These are phyloP conservation scores for Cheirogaleus major DNA, from an alignment of 2,797 vertebrate genomes.

Conservation along the genomic window DNA sequence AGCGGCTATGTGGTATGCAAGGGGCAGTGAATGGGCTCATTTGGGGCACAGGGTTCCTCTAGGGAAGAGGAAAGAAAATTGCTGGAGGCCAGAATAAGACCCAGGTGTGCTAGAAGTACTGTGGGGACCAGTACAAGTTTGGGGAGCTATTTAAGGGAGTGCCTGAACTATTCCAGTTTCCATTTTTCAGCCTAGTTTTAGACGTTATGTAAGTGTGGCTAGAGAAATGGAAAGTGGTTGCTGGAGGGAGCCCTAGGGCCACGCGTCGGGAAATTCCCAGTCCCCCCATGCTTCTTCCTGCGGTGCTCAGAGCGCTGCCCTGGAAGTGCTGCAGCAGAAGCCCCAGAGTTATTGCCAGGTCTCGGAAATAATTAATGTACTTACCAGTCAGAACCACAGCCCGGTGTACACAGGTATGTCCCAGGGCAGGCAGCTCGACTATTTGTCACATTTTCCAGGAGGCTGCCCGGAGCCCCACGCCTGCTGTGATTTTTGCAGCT, in stretches of 20 bases:
- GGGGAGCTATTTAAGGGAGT: not conserved
- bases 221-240: not conserved
- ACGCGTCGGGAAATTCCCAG: not conserved
- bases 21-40: not conserved
- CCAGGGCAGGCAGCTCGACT: not conserved
- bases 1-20: not conserved
- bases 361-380: slow-evolving; percentile 9
- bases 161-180: not conserved
- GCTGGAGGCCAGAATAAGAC: fast-evolving
- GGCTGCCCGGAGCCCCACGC: not conserved
- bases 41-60: not conserved
- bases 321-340: not conserved
- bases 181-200: not conserved
- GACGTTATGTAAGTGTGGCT: not conserved
- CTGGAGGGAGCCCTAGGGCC: not conserved
- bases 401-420: not conserved
- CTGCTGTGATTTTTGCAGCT: slow-evolving; percentile 35
- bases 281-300: not conserved
- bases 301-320: not conserved
- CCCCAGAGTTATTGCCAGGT: not conserved
- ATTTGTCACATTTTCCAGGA: slow-evolving; percentile 61
- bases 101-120: not conserved
- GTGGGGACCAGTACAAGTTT: too few relatives aligned
- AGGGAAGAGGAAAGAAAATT: not conserved
- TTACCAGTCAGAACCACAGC: not conserved